phyloP scores from a whole-genome alignment of 2,113 vertebrate genomes.

The Strix aluco region DNA sequence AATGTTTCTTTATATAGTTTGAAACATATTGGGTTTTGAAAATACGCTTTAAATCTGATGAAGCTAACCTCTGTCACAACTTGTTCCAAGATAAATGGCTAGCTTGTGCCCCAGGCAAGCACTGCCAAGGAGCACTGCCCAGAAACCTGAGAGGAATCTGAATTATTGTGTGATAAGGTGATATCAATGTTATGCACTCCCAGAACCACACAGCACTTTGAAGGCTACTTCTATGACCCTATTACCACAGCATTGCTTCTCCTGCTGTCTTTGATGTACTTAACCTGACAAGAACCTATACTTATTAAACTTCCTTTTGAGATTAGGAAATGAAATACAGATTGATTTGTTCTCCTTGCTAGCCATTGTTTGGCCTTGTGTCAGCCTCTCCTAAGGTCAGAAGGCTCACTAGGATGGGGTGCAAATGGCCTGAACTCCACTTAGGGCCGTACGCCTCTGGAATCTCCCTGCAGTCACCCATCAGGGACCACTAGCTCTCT shows the following conservation, averaged over 20 bases:
- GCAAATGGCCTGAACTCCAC: not conserved
- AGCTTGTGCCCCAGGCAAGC: not conserved
- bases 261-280: not conserved
- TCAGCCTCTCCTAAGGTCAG: not conserved
- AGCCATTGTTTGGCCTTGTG: not conserved
- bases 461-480: accelerated
- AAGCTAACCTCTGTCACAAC: not conserved
- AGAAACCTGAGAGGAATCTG: not conserved
- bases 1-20: not conserved
- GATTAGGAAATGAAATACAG: not conserved
- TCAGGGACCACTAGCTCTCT: not conserved
- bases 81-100: not conserved
- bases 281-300: not conserved
- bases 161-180: not conserved
- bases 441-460: accelerated
- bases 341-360: not conserved
- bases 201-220: not conserved
- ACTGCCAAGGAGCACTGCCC: not conserved
- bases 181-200: not conserved
- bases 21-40: not conserved
- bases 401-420: not conserved
- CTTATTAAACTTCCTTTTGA: not conserved
- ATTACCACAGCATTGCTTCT: not conserved
- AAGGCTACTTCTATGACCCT: not conserved
- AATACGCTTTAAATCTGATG: not conserved